Conservation (phyloP, 2,113 vertebrate species). For the Octodon degus region DNA sequence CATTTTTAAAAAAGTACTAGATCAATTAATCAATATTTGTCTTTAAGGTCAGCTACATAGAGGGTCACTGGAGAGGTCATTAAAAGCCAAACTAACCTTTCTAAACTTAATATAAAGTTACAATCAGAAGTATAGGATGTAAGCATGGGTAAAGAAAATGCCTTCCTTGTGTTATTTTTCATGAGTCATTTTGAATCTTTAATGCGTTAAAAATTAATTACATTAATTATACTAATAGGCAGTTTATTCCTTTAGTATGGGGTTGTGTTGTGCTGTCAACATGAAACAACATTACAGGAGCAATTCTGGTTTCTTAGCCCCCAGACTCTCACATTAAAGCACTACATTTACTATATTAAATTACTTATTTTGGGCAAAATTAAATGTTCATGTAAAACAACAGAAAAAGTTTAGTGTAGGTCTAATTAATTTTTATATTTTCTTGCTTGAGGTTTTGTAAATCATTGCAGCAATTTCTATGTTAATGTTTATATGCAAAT, state of each 20-base stretch:
- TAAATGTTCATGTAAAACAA: slow-evolving; percentile 39
- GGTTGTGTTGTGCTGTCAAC: slow-evolving; percentile 32
- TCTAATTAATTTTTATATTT: slow-evolving; percentile 70
- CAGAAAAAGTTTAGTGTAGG: slow-evolving; percentile 33
- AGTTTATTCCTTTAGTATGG: slow-evolving; percentile 61
- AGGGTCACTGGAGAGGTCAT: slow-evolving; percentile 72
- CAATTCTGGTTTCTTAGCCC: slow-evolving; percentile 53
- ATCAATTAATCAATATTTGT: slow-evolving; percentile 66
- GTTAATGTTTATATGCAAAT: slow-evolving; percentile 47
- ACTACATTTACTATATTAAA: slow-evolving; percentile 58
- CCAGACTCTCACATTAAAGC: slow-evolving; percentile 51
- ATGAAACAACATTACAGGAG: slow-evolving; percentile 37
- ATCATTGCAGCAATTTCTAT: slow-evolving; percentile 33
- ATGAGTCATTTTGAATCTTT: slow-evolving; percentile 71
- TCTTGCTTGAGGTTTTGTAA: slow-evolving; percentile 68
- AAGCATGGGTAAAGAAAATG: slow-evolving; percentile 27
- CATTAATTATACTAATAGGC: slow-evolving; percentile 64
- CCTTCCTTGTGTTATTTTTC: slow-evolving; percentile 55
- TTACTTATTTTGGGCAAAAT: slow-evolving; percentile 67
- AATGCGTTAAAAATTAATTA: slow-evolving; percentile 77
- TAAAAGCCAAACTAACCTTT: slow-evolving; percentile 68
- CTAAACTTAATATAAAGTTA: slow-evolving; percentile 57
- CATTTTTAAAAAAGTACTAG: neutral
- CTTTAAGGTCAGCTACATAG: slow-evolving; percentile 61
- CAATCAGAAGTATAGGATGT: slow-evolving; percentile 15